Percentiles rank a stretch among this genome's conserved stretches.
phyloP scores from a whole-genome alignment of 1,140 invertebrate genomes.

The Lutraria rhynchaena region DNA sequence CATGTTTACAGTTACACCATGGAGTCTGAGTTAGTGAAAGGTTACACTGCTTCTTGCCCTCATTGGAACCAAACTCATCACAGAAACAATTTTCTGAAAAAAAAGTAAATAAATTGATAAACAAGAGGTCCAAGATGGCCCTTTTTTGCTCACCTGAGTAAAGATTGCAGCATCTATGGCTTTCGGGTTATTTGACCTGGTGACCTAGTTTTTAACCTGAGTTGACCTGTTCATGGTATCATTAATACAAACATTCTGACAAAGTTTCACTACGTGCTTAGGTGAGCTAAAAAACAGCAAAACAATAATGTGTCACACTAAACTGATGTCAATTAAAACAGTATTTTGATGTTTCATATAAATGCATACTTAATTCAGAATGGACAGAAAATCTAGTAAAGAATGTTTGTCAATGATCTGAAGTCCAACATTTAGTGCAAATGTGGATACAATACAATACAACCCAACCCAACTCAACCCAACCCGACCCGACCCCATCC shows the following conservation, averaged over 20 bases:
- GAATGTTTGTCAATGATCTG: too few species aligned
- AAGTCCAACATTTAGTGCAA: too few species aligned
- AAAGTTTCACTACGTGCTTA: background rate
- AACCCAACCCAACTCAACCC: background rate
- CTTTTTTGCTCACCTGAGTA: background rate
- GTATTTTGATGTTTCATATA: too few species aligned
- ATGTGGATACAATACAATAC: background rate
- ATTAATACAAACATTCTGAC: background rate
- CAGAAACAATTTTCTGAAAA: conserved; percentile 43
- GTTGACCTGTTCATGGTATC: background rate
- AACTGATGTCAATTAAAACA: too few species aligned
- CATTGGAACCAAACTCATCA: conserved; percentile 32
- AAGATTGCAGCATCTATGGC: background rate
- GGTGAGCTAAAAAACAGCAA: background rate
- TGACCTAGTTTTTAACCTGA: background rate
- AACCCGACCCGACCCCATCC: background rate
- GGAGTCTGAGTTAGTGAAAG: conserved; percentile 7
- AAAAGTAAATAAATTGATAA: background rate
- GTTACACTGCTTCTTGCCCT: conserved; percentile 22
- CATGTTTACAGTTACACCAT: conserved; percentile 64
- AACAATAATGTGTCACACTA: background rate
- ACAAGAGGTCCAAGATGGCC: too few species aligned
- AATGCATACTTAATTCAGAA: too few species aligned
- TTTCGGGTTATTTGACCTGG: background rate
- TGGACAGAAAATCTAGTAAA: too few species aligned